phyloP scores from a whole-genome alignment of 1,140 invertebrate species.

The Trichonephila clavipes region DNA sequence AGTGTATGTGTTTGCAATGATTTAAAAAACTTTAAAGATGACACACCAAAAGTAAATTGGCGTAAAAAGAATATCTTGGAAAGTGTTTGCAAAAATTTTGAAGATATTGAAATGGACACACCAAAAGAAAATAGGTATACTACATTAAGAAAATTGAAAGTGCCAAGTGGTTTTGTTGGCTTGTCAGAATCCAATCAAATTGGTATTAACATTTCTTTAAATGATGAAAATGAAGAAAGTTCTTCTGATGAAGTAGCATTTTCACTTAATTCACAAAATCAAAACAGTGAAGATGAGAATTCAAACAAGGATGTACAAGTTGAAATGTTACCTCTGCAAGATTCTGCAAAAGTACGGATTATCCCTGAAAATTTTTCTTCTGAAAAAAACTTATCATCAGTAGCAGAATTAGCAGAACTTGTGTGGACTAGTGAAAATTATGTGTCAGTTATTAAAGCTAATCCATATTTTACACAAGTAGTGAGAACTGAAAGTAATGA shows the following conservation, averaged over 20 bases:
- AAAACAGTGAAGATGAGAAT: neutral
- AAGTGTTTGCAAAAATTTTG: too few relatives aligned
- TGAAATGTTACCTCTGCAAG: neutral
- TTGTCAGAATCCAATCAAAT: neutral
- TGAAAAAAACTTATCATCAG: neutral
- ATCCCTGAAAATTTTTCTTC: neutral
- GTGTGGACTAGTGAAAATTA: slow-evolving; percentile 42
- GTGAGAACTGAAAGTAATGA: neutral
- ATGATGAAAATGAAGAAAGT: neutral
- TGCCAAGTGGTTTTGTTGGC: neutral
- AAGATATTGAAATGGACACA: neutral
- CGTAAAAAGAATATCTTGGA: too few relatives aligned
- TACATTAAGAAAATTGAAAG: neutral
- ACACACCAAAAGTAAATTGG: too few relatives aligned
- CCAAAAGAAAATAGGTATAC: neutral
- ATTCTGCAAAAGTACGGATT: neutral
- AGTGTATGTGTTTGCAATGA: too few relatives aligned
- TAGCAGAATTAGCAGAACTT: slow-evolving; percentile 60
- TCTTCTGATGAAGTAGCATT: neutral
- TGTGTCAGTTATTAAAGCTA: slow-evolving; percentile 48
- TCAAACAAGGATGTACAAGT: neutral
- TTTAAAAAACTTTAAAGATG: too few relatives aligned
- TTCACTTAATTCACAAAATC: neutral
- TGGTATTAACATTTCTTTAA: neutral
- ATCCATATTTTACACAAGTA: slow-evolving; percentile 52